These are phyloP conservation scores for Leuctra nigra DNA, from an alignment of 2,888 invertebrate species.

Conservation along the genomic window DNA sequence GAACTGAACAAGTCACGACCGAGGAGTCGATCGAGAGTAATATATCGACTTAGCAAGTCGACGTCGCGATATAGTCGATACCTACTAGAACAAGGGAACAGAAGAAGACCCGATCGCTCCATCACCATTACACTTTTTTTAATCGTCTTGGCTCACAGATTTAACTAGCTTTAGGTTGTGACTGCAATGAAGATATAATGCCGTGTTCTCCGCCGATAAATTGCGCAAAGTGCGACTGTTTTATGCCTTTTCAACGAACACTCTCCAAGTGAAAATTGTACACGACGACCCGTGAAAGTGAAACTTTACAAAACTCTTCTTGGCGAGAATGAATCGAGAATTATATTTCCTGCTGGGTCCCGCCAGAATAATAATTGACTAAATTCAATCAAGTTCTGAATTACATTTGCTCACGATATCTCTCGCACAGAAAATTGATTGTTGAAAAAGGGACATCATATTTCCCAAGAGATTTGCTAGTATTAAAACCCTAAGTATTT, in stretches of 20 bases:
- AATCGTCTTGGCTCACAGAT: constrained; percentile 11
- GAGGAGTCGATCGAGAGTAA: no score
- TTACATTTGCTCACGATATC: constrained; percentile 11
- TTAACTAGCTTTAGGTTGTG: not conserved
- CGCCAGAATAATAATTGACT: constrained; percentile 8
- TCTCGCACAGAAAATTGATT: not conserved
- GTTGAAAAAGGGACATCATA: not conserved
- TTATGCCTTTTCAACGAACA: constrained; percentile 1
- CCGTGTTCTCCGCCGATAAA: constrained; percentile 4
- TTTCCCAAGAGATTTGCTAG: not conserved
- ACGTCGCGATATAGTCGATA: no score
- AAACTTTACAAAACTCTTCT: not conserved
- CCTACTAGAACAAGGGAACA: no score
- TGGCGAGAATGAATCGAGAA: not conserved
- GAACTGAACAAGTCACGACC: not conserved
- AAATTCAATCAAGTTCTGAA: constrained; percentile 11
- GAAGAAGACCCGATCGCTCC: not conserved
- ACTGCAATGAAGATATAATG: constrained; percentile 9
- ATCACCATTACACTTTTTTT: constrained; percentile 3
- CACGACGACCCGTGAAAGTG: constrained; percentile 6
- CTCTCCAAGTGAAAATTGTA: not conserved
- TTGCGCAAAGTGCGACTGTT: constrained; percentile 5
- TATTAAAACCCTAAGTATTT: not conserved
- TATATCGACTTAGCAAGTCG: no score
- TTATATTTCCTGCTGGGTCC: constrained; percentile 13